Base-by-base conservation (phyloP, 1,140 invertebrate species). In the Brachystomella parvula region DNA sequence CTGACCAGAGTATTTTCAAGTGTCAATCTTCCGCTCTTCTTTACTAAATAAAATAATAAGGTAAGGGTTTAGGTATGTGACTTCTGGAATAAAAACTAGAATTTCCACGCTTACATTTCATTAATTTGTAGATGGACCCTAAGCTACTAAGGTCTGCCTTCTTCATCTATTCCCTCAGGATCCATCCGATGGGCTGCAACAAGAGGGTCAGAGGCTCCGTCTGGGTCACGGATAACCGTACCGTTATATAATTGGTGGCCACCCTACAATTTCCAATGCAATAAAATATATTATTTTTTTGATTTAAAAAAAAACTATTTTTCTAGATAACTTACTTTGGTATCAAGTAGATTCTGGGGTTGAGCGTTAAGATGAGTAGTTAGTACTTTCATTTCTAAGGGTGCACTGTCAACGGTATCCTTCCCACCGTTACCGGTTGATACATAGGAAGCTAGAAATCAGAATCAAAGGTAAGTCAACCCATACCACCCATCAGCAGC, bases 341-440 rank as follows among this genome's bases (percentile, higher is more conserved):
- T 62, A 29, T 62, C 60, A 12, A 62, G 29, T 39, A n/a, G n/a
- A n/a, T n/a, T n/a, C n/a, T 9, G 30, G 26, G 57, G 15, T 32
- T 59, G 57, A 17, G 15, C 33, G 28, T 62, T 26, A 9, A 12
- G 19, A 3, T 9, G 32, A 26, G 31, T 3, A 3, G 6, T 29
- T 19, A 62, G 31, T 6, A 9, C 33, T 35, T 35, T 62, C 60
- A 62, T 62, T 29, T 62, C 60, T 26, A 62, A 15, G 3, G 30
- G n/a, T 6, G 60, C 30, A 62, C 60, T 62, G 24, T 62, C 60
- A 26, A 62, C 60, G 3, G 60, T 62, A 24, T 62, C 60, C 44
- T 62, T 62, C 6, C 58, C 58, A 30, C 9, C 30, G 24, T 9
- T 53, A 19, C 24, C 49, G 24, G 49, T 24, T 19, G 12, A 6